Conservation (phyloP, 2,113 vertebrate species). For the Entomyzon cyanotis region DNA sequence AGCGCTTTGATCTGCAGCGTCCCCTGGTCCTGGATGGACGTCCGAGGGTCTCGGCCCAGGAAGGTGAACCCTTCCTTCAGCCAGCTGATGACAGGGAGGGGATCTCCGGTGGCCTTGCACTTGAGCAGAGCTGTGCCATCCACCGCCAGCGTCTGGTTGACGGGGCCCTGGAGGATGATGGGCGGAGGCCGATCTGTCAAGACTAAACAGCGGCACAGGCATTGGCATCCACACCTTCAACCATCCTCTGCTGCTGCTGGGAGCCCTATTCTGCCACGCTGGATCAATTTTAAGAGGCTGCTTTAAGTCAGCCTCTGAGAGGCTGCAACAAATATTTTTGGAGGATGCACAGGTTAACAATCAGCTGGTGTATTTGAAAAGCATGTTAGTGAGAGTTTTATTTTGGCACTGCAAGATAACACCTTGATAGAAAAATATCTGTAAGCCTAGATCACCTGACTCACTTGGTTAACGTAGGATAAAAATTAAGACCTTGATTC, state of each 20-base stretch:
- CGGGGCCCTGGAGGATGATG: constrained; percentile 94
- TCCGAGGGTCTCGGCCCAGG: constrained; percentile 89
- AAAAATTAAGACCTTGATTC: neutral
- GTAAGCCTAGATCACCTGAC: neutral
- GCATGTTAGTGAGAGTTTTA: neutral
- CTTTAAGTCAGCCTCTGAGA: neutral
- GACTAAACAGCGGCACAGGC: constrained; percentile 74
- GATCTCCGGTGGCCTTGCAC: constrained; percentile 94
- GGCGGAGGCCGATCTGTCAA: constrained; percentile 95
- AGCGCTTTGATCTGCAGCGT: constrained; percentile 92
- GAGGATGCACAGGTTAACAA: neutral
- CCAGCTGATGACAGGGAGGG: constrained; percentile 95
- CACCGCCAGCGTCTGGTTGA: constrained; percentile 91
- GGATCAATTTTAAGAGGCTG: neutral
- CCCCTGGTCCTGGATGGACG: constrained; percentile 91
- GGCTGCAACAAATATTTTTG: neutral
- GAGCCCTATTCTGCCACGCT: neutral
- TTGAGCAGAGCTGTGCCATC: constrained; percentile 91
- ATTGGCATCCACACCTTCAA: constrained; percentile 6
- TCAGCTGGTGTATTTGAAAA: neutral
- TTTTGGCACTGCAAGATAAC: neutral
- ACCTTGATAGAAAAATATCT: neutral
- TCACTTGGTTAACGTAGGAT: neutral
- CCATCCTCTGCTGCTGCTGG: neutral
- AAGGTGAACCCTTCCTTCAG: constrained; percentile 95